phyloP scores from a whole-genome alignment of 2,888 invertebrate species.

The Parnassius orleans region DNA sequence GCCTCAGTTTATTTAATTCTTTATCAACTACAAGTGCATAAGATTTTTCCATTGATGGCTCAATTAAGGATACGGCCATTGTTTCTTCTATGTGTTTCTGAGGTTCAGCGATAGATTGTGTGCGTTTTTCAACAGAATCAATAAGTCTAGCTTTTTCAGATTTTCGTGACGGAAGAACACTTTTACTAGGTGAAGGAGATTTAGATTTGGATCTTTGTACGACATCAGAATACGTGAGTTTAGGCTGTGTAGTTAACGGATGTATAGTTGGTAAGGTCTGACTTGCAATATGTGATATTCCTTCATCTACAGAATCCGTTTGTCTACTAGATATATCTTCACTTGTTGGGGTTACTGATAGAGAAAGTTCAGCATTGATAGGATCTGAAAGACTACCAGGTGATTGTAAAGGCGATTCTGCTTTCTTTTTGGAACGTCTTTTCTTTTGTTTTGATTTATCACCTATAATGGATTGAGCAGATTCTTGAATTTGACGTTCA shows the following conservation, averaged over 20 bases:
- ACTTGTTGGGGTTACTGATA: slow-evolving; percentile 69
- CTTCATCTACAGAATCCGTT: slow-evolving; percentile 70
- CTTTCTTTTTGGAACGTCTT: slow-evolving; percentile 63
- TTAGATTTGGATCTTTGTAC: slow-evolving; percentile 75
- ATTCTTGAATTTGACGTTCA: slow-evolving; percentile 58
- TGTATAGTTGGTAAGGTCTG: slow-evolving; percentile 44
- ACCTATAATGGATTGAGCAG: slow-evolving; percentile 50
- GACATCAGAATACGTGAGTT: slow-evolving; percentile 71
- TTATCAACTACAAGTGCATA: slow-evolving; percentile 80
- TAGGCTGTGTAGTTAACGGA: slow-evolving; percentile 41
- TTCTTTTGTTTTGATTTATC: slow-evolving; percentile 68
- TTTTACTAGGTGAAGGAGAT: slow-evolving; percentile 72
- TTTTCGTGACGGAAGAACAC: slow-evolving; percentile 44
- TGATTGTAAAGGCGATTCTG: slow-evolving; percentile 60
- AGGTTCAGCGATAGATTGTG: slow-evolving; percentile 51
- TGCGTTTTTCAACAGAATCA: slow-evolving; percentile 65
- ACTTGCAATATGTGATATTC: slow-evolving; percentile 66
- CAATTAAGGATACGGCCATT: slow-evolving; percentile 60
- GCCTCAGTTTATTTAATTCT: slow-evolving; percentile 79
- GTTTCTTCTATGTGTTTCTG: slow-evolving; percentile 51
- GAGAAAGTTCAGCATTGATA: slow-evolving; percentile 71
- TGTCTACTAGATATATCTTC: slow-evolving; percentile 68
- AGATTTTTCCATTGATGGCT: slow-evolving; percentile 68
- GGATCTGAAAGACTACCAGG: slow-evolving; percentile 76
- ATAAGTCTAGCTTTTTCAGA: slow-evolving; percentile 61